phyloP scores from a whole-genome alignment of 2,888 invertebrate genomes.

The Ctenicera cuprea region DNA sequence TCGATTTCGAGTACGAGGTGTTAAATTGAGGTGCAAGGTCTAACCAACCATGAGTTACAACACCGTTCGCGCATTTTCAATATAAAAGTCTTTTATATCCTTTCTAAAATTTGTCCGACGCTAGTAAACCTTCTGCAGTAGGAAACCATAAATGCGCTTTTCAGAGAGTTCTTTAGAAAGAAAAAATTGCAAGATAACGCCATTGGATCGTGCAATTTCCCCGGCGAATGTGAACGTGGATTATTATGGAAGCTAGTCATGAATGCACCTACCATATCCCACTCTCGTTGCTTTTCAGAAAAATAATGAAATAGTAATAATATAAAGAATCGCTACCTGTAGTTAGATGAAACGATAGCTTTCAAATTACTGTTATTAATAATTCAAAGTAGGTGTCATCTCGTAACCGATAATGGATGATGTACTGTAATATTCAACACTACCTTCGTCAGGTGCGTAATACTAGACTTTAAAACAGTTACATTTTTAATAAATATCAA shows the following conservation, averaged over 20 bases:
- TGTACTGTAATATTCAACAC: no score
- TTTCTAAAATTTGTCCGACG: conserved; percentile 42
- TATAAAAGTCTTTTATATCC: conserved; percentile 53
- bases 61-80: conserved; percentile 54
- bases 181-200: conserved; percentile 30
- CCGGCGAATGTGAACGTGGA: conserved; percentile 39
- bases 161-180: conserved; percentile 20
- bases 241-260: conserved; percentile 44
- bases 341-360: no score
- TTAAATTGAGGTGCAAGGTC: neutral
- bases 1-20: neutral
- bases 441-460: no score
- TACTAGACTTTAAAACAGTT: no score
- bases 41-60: conserved; percentile 33
- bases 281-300: neutral
- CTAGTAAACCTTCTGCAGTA: conserved; percentile 24
- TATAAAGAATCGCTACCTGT: neutral
- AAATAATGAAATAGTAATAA: neutral
- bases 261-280: conserved; percentile 31
- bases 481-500: no score
- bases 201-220: conserved; percentile 42
- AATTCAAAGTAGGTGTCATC: neutral
- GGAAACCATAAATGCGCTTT: conserved; percentile 29
- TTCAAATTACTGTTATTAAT: conserved; percentile 8
- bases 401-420: no score